Evolutionary conservation across 1,140 invertebrate species (phyloP).

Genomic region (Eufriesea mexicana): DNA sequence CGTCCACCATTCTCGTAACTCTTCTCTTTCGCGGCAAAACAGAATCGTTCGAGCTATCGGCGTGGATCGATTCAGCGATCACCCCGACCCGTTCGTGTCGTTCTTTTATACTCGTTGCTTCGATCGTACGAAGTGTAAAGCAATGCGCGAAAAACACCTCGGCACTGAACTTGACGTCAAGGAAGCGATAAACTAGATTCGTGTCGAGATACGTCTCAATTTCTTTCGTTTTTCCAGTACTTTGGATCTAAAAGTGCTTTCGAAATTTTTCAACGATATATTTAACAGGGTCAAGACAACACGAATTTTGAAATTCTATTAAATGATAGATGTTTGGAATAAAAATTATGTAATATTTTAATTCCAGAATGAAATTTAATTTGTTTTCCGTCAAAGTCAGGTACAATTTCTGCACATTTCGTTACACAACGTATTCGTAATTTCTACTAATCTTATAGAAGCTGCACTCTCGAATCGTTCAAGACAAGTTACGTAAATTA

Average conservation of each 20-base stretch:
- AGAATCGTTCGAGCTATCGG: slow-evolving; percentile 32
- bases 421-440: too few species aligned
- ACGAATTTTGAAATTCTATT: too few species aligned
- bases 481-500: neutral
- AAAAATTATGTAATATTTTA: too few species aligned
- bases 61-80: slow-evolving; percentile 41
- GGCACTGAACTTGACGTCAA: neutral
- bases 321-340: too few species aligned
- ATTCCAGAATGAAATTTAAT: too few species aligned
- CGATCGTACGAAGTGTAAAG: neutral
- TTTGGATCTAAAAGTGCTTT: neutral
- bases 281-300: too few species aligned
- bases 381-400: neutral
- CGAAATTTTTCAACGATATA: too few species aligned
- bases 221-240: neutral
- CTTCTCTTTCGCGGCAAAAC: slow-evolving; percentile 45
- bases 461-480: neutral
- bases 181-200: neutral
- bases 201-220: neutral
- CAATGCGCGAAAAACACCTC: neutral
- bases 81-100: neutral
- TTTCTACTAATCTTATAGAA: neutral
- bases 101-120: neutral
- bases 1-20: slow-evolving; percentile 74
- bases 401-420: neutral